Evolutionary conservation across 2,888 invertebrate genomes (phyloP), one percentile per base, ranked within the genome.

Genomic region (Callinectes sapidus): DNA sequence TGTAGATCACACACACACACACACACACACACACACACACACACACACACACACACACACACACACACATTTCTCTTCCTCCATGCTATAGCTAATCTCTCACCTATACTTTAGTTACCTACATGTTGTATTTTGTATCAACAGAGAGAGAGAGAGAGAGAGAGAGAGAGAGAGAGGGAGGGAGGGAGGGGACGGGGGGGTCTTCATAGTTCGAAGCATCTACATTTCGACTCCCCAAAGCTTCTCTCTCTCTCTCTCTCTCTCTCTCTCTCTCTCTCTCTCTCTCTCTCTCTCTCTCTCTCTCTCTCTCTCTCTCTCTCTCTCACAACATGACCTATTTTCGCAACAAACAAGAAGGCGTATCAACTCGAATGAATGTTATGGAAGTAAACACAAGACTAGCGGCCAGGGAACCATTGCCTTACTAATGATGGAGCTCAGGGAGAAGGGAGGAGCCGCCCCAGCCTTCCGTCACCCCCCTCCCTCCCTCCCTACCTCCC

Each of bases 281-380:
- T 55, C 55, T 87, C 87, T 87, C 87, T 87, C 87, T 87, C 87
- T 87, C 87, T 86, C 87, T 87, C 87, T 87, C 87, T 87, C 87
- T 87, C 87, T 42, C 42, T 6, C 6, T 6, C 6, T 2, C 48
- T 54, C 87, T 54, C 87, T 54, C 87, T 87, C 87, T 54, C 54
- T 0, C 48, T 16, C 5, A 18, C 48, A 28, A n/a, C 28, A 23
- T 14, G 71, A 5, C 28, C n/a, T 71, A 71, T 71, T 71, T 71
- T 71, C 28, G 71, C n/a, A 71, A 10, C 71, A 71, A 71, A 71
- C 71, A 71, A 71, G n/a, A 71, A 23, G 28, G 13, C 23, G n/a
- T 28, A 71, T 71, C 71, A 71, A 71, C 71, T 71, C 71, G 28
- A 71, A 71, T n/a, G 71, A 71, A 71, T 71, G 71, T 71, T 71